Base-by-base conservation (phyloP, 2,888 invertebrate genomes). In the Torymus auratus region DNA sequence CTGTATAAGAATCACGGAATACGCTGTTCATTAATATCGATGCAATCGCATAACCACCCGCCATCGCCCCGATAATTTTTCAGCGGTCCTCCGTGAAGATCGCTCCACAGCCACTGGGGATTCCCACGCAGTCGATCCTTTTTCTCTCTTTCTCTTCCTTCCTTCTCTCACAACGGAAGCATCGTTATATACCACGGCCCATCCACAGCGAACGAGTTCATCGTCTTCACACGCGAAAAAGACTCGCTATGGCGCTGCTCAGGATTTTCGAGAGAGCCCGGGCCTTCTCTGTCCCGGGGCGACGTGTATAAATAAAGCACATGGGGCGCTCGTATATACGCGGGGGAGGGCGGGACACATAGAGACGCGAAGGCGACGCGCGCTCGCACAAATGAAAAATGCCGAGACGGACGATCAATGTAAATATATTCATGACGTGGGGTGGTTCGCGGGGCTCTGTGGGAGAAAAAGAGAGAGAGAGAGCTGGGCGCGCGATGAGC, bases 401-500 rank as follows among this genome's bases (percentile, higher is more conserved):
- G 80, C 80, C 80, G 89, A 88, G 88, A 88, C 88, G 86, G 87
- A 86, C 90, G 89, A 90, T 90, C 90, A 90, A 90, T 90, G 90
- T 90, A 90, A 91, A 91, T 91, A 91, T 91, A 91, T 91, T 91
- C 91, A 91, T 91, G 90, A 90, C 88, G 86, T 89, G 88, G 89
- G 88, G 89, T 89, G 88, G 89, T 17, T 76, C 75, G 58, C 80
- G 73, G 73, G 52, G 28, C 23, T 67, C 75, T 76, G 69, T 80
- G 80, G 71, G 76, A 77, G 73, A 73, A 41, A 41, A 41, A 41
- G 41, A 41, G 41, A 41, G 41, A 41, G 41, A 4, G 28, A 69
- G 61, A n/a, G 58, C 58, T 60, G 23, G 65, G 41, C 17, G 58
- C 65, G 60, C 73, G 17, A 61, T 55, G 68, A 23, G 28, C 68